Conservation (phyloP, 2,797 vertebrate species). For the Muraenolepis orangiensis region DNA sequence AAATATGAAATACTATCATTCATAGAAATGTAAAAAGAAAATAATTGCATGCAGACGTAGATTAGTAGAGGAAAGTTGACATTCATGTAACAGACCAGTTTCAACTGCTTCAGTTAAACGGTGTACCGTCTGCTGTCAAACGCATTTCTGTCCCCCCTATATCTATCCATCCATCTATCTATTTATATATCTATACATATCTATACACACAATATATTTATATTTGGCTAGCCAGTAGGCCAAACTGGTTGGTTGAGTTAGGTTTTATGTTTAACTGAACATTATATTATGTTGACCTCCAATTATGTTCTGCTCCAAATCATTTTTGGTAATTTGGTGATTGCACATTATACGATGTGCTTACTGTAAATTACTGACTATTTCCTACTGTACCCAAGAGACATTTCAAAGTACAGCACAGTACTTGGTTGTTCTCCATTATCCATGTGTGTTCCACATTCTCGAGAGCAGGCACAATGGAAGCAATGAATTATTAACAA, state of each 20-base stretch:
- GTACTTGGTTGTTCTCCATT: slow-evolving; percentile 27
- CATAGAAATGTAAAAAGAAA: too few species aligned
- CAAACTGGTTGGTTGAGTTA: neutral
- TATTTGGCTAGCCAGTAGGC: neutral
- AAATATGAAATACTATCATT: too few species aligned
- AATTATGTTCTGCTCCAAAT: neutral
- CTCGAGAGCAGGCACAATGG: slow-evolving; percentile 41
- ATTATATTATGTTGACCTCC: neutral
- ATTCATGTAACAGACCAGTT: neutral
- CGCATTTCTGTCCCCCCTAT: too few species aligned
- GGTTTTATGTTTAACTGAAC: neutral
- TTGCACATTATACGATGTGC: neutral
- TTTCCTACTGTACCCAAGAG: neutral
- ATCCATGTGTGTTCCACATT: slow-evolving; percentile 39
- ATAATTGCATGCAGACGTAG: too few species aligned
- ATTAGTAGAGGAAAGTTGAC: too few species aligned
- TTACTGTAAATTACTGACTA: neutral
- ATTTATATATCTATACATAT: too few species aligned
- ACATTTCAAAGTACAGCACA: slow-evolving; percentile 3
- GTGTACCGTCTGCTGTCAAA: neutral
- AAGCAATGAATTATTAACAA: slow-evolving; percentile 68
- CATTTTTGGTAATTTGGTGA: neutral
- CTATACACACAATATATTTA: too few species aligned
- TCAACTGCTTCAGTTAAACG: neutral
- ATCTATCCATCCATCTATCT: too few species aligned